phyloP scores from a whole-genome alignment of 2,113 vertebrate genomes.

The Trogon melanurus region DNA sequence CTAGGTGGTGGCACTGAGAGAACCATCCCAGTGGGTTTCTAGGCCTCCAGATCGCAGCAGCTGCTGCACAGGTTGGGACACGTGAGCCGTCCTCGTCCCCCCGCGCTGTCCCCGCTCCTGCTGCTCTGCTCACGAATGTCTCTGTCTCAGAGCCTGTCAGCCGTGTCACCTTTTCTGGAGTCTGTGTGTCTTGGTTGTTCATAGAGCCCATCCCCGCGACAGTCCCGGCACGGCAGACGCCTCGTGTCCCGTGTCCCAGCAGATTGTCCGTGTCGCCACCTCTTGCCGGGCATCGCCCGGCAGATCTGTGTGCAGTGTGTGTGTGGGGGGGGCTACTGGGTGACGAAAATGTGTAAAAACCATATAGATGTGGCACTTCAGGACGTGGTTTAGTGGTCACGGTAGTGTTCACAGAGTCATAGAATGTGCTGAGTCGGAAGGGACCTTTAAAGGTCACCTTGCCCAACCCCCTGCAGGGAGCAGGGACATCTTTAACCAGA shows the following conservation, averaged over 20 bases:
- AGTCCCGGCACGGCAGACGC: neutral
- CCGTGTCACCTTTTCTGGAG: neutral
- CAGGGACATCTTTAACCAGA: too few relatives aligned
- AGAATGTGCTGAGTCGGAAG: too few relatives aligned
- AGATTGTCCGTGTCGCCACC: constrained; percentile 12
- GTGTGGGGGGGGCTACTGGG: neutral
- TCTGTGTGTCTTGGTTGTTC: constrained; percentile 47
- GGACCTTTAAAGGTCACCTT: too few relatives aligned
- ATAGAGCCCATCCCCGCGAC: neutral
- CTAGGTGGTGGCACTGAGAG: constrained; percentile 69
- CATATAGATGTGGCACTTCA: too few relatives aligned
- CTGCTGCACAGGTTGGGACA: constrained; percentile 71
- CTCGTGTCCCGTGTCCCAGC: neutral
- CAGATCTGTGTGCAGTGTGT: neutral
- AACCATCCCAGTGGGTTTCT: constrained; percentile 71
- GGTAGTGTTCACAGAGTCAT: too few relatives aligned
- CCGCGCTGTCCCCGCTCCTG: neutral
- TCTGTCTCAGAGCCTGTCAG: constrained; percentile 55
- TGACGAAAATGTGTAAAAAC: neutral
- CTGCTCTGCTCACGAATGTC: constrained; percentile 59
- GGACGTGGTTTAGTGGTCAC: too few relatives aligned
- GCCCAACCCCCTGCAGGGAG: too few relatives aligned
- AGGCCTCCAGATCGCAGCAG: constrained; percentile 56
- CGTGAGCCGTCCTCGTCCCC: constrained; percentile 22
- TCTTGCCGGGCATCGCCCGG: neutral